phyloP scores from a whole-genome alignment of 2,888 invertebrate species.

The Syrphus vitripennis region DNA sequence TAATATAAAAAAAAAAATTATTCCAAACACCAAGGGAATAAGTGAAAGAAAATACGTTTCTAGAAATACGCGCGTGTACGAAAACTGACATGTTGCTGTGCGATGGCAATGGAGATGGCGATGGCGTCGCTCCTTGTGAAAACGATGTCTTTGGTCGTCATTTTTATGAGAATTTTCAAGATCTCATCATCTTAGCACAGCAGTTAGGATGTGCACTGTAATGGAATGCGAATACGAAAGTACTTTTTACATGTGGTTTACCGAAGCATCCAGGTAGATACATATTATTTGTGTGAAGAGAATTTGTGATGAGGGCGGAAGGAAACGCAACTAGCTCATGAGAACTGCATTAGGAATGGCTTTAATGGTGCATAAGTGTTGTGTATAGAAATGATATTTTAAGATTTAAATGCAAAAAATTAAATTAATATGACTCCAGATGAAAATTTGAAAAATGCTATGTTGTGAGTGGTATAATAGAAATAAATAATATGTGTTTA shows the following conservation, averaged over 20 bases:
- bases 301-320: neutral
- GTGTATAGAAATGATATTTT: neutral
- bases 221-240: conserved; percentile 18
- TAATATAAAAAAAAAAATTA: conserved; percentile 3
- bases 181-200: conserved; percentile 17
- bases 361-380: neutral
- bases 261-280: neutral
- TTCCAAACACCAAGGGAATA: conserved; percentile 14
- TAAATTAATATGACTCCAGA: neutral
- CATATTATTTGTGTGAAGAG: neutral
- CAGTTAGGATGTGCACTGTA: neutral
- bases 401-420: neutral
- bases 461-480: neutral
- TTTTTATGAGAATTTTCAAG: conserved; percentile 25
- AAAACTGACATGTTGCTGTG: neutral
- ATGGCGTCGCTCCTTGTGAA: neutral
- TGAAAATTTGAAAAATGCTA: neutral
- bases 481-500: neutral
- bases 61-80: neutral
- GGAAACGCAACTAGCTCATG: neutral
- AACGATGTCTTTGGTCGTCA: conserved; percentile 5
- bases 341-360: conserved; percentile 18
- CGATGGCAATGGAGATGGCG: too few species aligned
- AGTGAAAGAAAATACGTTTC: conserved; percentile 10
- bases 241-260: conserved; percentile 1